Percentiles rank a stretch among this genome's conserved stretches.
Conservation (phyloP, 2,797 vertebrate genomes). For the Cynopterus sphinx region DNA sequence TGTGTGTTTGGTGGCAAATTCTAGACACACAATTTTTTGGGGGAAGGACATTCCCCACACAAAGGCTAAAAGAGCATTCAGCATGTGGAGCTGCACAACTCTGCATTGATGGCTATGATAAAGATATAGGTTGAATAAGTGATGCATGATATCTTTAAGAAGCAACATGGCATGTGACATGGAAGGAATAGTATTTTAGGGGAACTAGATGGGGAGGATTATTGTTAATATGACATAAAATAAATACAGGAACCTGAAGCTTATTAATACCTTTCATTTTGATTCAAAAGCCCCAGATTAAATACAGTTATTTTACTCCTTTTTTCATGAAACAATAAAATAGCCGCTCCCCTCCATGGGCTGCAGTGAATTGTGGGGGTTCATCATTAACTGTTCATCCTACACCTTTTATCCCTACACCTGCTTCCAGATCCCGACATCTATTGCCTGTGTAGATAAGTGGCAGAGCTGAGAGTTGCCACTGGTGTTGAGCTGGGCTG, state of each 20-base stretch:
- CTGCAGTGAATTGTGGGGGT: background rate
- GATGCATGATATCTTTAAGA: background rate
- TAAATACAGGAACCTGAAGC: background rate
- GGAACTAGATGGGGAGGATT: background rate
- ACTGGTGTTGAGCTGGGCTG: fast-evolving
- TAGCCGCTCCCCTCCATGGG: background rate
- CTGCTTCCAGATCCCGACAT: no score
- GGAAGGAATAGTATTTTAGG: background rate
- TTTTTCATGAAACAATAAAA: background rate
- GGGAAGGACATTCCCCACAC: background rate
- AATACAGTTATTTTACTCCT: background rate
- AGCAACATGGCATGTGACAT: background rate
- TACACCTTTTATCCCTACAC: no score
- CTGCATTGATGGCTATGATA: background rate
- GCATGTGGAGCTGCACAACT: fast-evolving
- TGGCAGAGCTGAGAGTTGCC: background rate
- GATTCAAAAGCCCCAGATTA: background rate
- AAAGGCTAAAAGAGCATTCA: background rate
- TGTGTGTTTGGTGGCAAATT: background rate
- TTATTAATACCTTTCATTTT: background rate
- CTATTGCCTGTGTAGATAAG: background rate
- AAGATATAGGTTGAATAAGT: background rate
- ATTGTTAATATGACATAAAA: background rate
- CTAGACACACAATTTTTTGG: background rate
- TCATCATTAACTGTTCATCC: background rate